A percentile compares a stretch with the other conserved stretches of the same genome.
These are phyloP conservation scores for Sclerodermus sp. DNA, from an alignment of 2,888 invertebrate genomes.

Conservation along the genomic window DNA sequence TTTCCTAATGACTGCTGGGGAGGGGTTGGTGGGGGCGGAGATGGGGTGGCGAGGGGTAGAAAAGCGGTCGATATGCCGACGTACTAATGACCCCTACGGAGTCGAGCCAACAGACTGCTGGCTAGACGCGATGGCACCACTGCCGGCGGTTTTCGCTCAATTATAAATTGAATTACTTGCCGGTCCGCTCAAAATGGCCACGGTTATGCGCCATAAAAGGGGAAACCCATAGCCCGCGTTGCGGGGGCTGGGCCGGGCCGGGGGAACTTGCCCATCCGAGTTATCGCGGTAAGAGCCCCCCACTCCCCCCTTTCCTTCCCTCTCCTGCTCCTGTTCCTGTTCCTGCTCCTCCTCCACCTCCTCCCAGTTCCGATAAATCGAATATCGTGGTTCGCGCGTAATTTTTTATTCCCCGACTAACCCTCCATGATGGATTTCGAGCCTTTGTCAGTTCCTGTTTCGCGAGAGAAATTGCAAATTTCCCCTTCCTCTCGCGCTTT, in stretches of 20 bases:
- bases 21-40: conserved; percentile 25
- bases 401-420: no score
- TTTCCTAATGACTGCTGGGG: conserved; percentile 49
- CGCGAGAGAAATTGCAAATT: no score
- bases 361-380: background rate
- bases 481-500: no score
- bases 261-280: background rate
- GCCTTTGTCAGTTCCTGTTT: no score
- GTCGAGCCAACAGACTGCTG: conserved; percentile 50
- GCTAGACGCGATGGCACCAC: conserved; percentile 54
- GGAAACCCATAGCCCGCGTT: conserved; percentile 11
- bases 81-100: conserved; percentile 55
- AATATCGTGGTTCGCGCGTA: background rate
- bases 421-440: no score
- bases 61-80: conserved; percentile 51
- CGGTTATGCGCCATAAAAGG: conserved; percentile 38
- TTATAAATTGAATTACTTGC: conserved; percentile 53
- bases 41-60: conserved; percentile 15
- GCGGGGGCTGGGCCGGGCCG: background rate
- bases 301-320: conserved; percentile 9
- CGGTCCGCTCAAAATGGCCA: conserved; percentile 34
- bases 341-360: conserved; percentile 1
- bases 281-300: conserved; percentile 12
- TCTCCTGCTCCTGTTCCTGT: background rate
- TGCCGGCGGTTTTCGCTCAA: conserved; percentile 48